Evolutionary conservation across 1,140 invertebrate species (phyloP).

Genomic region (Tyrophagus putrescentiae): DNA sequence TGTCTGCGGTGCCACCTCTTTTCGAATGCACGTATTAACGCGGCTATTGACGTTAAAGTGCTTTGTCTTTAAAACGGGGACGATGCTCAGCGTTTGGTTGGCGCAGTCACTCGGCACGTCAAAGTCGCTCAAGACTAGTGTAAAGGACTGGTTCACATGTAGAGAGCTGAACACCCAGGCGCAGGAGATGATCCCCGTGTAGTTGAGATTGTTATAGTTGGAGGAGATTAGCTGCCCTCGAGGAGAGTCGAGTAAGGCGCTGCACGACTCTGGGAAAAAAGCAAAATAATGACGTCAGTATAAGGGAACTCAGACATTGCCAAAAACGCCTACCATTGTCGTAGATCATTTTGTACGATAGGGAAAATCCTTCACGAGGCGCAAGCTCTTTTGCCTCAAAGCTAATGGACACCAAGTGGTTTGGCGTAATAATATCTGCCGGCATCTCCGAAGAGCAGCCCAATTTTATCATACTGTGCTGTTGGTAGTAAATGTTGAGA

Average conservation of each 20-base stretch:
- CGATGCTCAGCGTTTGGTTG: background rate
- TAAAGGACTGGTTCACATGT: constrained; percentile 21
- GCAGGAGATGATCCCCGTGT: constrained; percentile 17
- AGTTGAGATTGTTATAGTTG: constrained; percentile 4
- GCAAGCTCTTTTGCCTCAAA: background rate
- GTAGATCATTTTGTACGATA: constrained; percentile 10
- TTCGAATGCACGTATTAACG: no score
- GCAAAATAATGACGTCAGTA: no score
- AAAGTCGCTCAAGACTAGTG: constrained; percentile 19
- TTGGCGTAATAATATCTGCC: background rate
- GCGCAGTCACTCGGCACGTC: constrained; percentile 22
- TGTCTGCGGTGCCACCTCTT: no score
- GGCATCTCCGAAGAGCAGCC: background rate
- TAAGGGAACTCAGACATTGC: no score
- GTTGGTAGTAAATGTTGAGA: no score
- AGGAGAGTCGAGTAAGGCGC: background rate
- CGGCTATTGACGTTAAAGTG: background rate
- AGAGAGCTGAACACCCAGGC: constrained; percentile 13
- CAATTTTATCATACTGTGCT: no score
- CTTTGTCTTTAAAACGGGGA: background rate
- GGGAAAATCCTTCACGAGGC: background rate
- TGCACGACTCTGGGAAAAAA: background rate
- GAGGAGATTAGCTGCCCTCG: background rate
- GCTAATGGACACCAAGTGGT: background rate
- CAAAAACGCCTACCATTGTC: background rate